Percentiles rank a stretch among this genome's conserved stretches.
Conservation (phyloP, 2,797 vertebrate species). For the Sebastes iracundus region DNA sequence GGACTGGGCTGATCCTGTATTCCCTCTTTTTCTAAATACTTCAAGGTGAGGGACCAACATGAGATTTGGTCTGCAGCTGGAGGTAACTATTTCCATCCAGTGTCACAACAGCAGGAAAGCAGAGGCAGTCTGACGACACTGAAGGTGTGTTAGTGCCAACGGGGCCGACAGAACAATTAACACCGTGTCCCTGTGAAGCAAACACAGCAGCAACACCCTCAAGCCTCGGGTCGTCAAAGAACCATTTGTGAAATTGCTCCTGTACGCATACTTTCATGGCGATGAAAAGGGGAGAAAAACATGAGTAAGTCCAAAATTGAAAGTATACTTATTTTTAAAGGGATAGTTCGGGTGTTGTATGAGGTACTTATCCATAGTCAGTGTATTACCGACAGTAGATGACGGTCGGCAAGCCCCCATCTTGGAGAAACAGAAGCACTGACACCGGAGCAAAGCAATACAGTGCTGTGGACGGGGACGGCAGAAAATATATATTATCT, state of each 20-base stretch:
- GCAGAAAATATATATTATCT: no score
- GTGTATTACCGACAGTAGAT: no score
- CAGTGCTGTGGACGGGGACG: no score
- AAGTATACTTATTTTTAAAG: no score
- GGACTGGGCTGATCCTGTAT: neutral
- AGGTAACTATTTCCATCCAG: slow-evolving; percentile 13
- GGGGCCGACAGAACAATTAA: slow-evolving; percentile 55
- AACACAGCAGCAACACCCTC: slow-evolving; percentile 18
- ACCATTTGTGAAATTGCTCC: neutral
- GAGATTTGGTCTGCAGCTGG: neutral
- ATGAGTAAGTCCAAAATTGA: neutral
- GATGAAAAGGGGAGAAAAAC: neutral
- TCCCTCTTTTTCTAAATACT: neutral
- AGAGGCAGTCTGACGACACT: slow-evolving; percentile 6
- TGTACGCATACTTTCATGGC: neutral
- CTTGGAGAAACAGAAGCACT: no score
- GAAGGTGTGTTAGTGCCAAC: slow-evolving; percentile 20
- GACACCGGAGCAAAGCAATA: no score
- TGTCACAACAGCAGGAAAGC: slow-evolving; percentile 27
- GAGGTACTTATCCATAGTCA: no score
- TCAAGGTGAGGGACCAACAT: neutral
- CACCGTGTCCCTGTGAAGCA: slow-evolving; percentile 38
- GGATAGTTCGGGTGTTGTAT: no score
- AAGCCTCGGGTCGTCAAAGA: slow-evolving; percentile 21
- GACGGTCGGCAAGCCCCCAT: no score